A percentile compares a stretch with the other conserved stretches of the same genome.
Evolutionary conservation across 2,888 invertebrate species (phyloP).

Genomic region (Euphydryas editha): DNA sequence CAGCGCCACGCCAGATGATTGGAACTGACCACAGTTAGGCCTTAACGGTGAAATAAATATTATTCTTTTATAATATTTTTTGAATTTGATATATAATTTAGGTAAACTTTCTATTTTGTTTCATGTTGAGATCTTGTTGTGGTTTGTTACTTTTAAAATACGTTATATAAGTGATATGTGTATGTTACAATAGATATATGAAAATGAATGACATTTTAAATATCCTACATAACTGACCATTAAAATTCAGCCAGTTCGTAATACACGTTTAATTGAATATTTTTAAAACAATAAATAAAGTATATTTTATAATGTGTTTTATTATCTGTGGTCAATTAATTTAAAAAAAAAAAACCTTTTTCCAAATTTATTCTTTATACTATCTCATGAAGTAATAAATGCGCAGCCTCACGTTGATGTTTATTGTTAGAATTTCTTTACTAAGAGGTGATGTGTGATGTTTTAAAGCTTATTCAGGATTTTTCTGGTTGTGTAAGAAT

Average conservation of each 20-base stretch:
- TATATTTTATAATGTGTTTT: conserved; percentile 14
- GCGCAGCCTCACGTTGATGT: no score
- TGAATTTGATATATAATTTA: conserved; percentile 4
- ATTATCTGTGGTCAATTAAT: background rate
- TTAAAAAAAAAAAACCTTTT: background rate
- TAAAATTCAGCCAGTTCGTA: conserved; percentile 9
- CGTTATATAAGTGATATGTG: background rate
- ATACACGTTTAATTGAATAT: conserved; percentile 21
- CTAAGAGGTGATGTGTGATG: no score
- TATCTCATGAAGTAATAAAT: no score
- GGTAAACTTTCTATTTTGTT: background rate
- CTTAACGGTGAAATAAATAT: conserved; percentile 4
- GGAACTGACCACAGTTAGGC: background rate
- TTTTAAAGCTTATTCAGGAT: no score
- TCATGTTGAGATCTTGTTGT: background rate
- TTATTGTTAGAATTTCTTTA: no score
- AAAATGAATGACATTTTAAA: background rate
- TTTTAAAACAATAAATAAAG: conserved; percentile 18
- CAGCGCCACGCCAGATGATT: no score
- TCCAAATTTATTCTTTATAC: no score
- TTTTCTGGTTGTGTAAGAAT: no score
- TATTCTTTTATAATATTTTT: conserved; percentile 5
- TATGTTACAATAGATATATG: background rate
- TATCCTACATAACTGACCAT: background rate
- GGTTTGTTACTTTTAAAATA: background rate